Evolutionary conservation across 2,113 vertebrate genomes (phyloP).

Genomic region (Lasiurus borealis): DNA sequence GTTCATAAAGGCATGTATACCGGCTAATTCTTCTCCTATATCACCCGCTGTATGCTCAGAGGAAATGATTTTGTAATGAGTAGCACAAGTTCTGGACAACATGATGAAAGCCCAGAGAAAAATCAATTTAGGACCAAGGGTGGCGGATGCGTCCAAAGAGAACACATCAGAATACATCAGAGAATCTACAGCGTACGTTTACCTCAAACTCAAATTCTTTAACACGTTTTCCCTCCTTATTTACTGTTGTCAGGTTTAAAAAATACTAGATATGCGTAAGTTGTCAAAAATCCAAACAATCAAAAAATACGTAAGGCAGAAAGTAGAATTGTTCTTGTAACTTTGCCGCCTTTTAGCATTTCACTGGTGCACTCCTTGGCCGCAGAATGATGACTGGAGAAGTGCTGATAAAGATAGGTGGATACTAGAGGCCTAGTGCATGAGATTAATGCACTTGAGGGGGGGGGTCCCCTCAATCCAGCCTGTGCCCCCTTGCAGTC

Average conservation of each 20-base stretch:
- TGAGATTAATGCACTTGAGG: too few species aligned
- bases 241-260: neutral
- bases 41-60: neutral
- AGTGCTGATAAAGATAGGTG: neutral
- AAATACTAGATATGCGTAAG: neutral
- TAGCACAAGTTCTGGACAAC: neutral
- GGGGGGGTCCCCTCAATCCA: too few species aligned
- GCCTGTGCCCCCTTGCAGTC: too few species aligned
- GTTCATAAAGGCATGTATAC: conserved; percentile 12
- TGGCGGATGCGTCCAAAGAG: neutral
- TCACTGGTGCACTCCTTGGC: neutral
- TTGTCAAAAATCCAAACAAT: neutral
- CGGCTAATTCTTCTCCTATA: neutral
- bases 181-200: neutral
- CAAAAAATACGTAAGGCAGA: neutral
- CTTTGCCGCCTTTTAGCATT: neutral
- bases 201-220: neutral
- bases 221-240: neutral
- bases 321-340: neutral
- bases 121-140: neutral
- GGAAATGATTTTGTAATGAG: conserved; percentile 37
- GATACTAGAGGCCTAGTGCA: too few species aligned
- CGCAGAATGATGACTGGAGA: neutral
- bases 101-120: neutral
- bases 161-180: neutral